These are phyloP conservation scores for Lithodes maja DNA, from an alignment of 2,888 invertebrate species.

Conservation along the genomic window DNA sequence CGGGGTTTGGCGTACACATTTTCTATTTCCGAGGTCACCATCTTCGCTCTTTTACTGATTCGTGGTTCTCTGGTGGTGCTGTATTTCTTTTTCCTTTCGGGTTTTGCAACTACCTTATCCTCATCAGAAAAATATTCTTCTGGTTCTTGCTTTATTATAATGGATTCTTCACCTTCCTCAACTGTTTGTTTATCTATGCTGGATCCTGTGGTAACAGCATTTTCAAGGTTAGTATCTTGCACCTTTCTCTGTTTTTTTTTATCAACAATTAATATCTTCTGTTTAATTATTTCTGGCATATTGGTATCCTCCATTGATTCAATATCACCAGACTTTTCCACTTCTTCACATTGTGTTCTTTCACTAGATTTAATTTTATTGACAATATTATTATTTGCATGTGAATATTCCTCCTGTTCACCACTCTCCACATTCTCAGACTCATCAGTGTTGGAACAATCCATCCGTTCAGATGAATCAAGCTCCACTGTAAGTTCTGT, in stretches of 20 bases:
- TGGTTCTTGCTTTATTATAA: slow-evolving; percentile 52
- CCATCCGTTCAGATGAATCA: not conserved
- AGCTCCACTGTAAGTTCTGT: not conserved
- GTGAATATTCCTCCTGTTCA: not conserved
- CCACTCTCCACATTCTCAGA: not conserved
- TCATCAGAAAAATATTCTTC: slow-evolving; percentile 61
- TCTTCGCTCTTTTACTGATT: slow-evolving; percentile 50
- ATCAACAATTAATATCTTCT: too few species aligned
- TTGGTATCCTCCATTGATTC: not conserved
- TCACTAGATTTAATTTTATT: not conserved
- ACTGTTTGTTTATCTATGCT: not conserved
- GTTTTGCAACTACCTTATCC: slow-evolving; percentile 27
- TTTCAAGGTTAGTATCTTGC: not conserved
- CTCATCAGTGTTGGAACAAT: not conserved
- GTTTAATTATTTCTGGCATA: not conserved
- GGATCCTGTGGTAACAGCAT: not conserved
- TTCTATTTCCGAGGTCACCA: slow-evolving; percentile 63
- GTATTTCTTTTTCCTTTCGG: slow-evolving; percentile 5
- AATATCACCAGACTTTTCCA: not conserved
- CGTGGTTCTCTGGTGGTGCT: not conserved
- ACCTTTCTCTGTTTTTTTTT: not conserved
- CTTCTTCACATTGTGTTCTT: not conserved
- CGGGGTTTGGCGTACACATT: slow-evolving; percentile 67
- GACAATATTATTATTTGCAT: not conserved
- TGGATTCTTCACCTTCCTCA: not conserved